Conservation (phyloP, 1,140 invertebrate species). For the Drosophila nigrodunni region DNA sequence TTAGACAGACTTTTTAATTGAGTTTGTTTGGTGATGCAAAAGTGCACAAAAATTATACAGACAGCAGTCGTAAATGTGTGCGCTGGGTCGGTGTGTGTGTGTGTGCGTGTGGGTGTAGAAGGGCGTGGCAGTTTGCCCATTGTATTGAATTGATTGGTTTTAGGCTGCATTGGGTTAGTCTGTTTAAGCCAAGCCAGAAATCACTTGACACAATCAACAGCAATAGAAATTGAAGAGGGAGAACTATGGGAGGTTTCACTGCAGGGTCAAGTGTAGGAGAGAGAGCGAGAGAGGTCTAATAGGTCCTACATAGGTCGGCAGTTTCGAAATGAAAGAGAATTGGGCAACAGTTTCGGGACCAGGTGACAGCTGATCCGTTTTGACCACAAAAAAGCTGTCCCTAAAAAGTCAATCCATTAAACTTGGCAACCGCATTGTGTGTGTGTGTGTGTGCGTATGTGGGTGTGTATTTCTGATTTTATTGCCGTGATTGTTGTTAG, state of each 20-base stretch:
- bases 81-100: neutral
- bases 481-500: constrained; percentile 22
- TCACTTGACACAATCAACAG: constrained; percentile 54
- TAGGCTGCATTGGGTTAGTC: constrained; percentile 47
- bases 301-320: constrained; percentile 1
- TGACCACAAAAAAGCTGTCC: constrained; percentile 15
- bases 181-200: constrained; percentile 48
- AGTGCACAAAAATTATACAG: constrained; percentile 81
- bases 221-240: constrained; percentile 6
- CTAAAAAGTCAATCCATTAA: constrained; percentile 50
- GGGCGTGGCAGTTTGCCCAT: constrained; percentile 22
- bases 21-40: constrained; percentile 83
- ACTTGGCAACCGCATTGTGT: constrained; percentile 25
- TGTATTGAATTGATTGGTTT: constrained; percentile 81
- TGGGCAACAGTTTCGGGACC: constrained; percentile 44
- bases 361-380: constrained; percentile 32
- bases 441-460: neutral
- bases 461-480: constrained; percentile 5
- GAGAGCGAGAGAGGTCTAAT: constrained; percentile 7
- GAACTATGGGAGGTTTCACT: neutral
- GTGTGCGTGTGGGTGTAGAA: neutral
- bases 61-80: constrained; percentile 29
- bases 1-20: constrained; percentile 80
- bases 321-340: constrained; percentile 45
- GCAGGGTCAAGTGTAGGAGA: constrained; percentile 22